Conservation (phyloP, 2,888 invertebrate species). For the Syrista parreyssii region DNA sequence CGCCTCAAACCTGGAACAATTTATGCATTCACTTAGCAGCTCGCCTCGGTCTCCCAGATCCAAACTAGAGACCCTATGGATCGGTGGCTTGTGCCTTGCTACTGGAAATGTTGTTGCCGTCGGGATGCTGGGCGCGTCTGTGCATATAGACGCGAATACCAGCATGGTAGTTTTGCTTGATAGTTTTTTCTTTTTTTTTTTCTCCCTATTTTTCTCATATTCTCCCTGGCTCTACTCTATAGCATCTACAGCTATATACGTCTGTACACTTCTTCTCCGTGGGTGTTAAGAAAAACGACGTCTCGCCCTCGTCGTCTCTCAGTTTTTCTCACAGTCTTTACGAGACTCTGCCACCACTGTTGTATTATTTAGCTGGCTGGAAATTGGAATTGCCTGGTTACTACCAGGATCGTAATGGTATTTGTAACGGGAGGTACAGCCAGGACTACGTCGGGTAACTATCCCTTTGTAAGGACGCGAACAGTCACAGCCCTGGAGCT, state of each 20-base stretch:
- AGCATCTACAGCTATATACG: too few species aligned
- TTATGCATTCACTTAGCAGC: conserved; percentile 49
- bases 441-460: too few species aligned
- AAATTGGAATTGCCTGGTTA: conserved; percentile 16
- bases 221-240: too few species aligned
- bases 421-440: too few species aligned
- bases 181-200: not conserved
- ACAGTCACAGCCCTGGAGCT: not conserved
- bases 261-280: too few species aligned
- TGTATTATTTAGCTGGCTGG: conserved; percentile 31
- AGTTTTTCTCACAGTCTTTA: conserved; percentile 29
- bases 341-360: conserved; percentile 4
- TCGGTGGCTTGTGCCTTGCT: too few species aligned
- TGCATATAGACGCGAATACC: too few species aligned
- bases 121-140: too few species aligned
- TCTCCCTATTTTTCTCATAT: not conserved
- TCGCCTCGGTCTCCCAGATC: not conserved
- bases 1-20: conserved; percentile 40
- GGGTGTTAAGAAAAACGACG: conserved; percentile 1
- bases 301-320: conserved; percentile 25
- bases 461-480: not conserved
- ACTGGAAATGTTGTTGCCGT: too few species aligned
- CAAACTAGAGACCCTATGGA: too few species aligned
- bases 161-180: too few species aligned
- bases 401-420: too few species aligned